Evolutionary conservation across 2,888 invertebrate species (phyloP).

Genomic region (Sipha maydis): DNA sequence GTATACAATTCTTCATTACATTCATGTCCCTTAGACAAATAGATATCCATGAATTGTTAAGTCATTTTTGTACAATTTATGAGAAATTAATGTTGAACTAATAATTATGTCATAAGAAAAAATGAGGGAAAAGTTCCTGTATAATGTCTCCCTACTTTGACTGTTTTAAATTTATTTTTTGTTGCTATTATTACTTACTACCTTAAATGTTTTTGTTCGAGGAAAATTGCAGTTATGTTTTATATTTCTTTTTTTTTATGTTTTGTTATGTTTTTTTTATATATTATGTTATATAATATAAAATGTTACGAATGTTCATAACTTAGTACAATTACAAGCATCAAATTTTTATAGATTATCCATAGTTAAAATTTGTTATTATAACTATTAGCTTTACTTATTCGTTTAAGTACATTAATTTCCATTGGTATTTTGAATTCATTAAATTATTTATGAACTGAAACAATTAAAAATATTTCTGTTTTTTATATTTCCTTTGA

Average conservation of each 20-base stretch:
- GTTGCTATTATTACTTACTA: constrained; percentile 11
- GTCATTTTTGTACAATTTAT: not conserved
- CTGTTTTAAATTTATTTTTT: constrained; percentile 34
- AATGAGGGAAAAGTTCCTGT: constrained; percentile 33
- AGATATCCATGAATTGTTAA: not conserved
- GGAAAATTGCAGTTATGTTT: not conserved
- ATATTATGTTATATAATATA: not conserved
- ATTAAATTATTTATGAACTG: not conserved
- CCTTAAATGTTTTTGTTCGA: constrained; percentile 9
- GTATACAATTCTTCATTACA: not conserved
- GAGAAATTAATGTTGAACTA: not conserved
- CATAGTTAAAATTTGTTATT: not conserved
- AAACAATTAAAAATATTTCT: not conserved
- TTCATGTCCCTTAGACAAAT: not conserved
- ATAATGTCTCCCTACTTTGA: not conserved
- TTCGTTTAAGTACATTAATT: not conserved
- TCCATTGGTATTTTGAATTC: not conserved
- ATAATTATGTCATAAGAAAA: not conserved
- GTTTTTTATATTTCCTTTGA: not conserved
- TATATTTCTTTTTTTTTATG: not conserved
- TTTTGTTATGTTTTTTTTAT: not conserved
- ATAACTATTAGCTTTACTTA: not conserved
- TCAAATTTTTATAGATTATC: not conserved
- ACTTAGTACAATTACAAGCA: not conserved
- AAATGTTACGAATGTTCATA: not conserved